phyloP scores from a whole-genome alignment of 2,797 vertebrate genomes.

The Clarias fuscus region DNA sequence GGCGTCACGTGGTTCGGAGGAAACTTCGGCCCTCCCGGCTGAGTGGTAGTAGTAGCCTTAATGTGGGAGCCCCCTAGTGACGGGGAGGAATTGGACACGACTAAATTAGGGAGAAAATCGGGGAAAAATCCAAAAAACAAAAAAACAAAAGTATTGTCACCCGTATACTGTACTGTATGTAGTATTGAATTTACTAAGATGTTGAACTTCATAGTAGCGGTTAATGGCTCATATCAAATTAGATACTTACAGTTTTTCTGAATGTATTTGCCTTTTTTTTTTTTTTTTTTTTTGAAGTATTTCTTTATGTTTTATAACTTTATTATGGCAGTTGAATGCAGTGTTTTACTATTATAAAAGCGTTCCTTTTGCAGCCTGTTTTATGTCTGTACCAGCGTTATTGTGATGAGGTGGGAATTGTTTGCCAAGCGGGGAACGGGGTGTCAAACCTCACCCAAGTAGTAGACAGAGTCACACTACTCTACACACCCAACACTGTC shows the following conservation, averaged over 20 bases:
- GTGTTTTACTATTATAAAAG: not conserved
- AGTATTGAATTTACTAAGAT: not conserved
- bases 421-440: not conserved
- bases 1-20: too few species aligned
- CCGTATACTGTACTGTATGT: too few species aligned
- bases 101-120: too few species aligned
- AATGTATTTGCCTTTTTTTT: not conserved
- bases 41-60: too few species aligned
- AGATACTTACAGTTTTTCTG: not conserved
- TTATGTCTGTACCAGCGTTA: not conserved
- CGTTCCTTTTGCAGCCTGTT: not conserved
- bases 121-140: too few species aligned
- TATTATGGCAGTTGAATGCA: not conserved
- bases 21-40: too few species aligned
- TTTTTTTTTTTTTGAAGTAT: not conserved
- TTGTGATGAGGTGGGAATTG: not conserved
- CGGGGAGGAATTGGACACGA: too few species aligned
- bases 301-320: not conserved
- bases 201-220: not conserved
- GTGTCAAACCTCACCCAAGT: not conserved
- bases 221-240: not conserved
- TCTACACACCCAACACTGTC: not conserved
- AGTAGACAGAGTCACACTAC: not conserved
- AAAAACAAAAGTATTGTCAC: too few species aligned
- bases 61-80: too few species aligned